Conservation (phyloP, 2,888 invertebrate genomes). For the Cheilosia vernalis region DNA sequence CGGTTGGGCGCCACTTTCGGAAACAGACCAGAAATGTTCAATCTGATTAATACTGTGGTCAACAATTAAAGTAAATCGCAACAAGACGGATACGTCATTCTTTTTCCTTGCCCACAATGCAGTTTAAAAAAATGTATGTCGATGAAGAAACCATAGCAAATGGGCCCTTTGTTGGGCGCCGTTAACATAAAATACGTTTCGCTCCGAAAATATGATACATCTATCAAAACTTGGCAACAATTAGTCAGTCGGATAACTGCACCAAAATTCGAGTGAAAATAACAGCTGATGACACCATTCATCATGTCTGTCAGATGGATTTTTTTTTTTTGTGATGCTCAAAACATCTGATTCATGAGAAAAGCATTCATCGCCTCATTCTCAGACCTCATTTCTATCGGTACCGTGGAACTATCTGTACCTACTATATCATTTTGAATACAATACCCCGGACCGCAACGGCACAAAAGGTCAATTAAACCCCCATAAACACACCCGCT, state of each 20-base stretch:
- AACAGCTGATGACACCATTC: conserved; percentile 37
- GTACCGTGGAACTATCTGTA: conserved; percentile 72
- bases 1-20: background rate
- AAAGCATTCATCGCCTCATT: conserved; percentile 57
- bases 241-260: no score
- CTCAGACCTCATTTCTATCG: conserved; percentile 68
- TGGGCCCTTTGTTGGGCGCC: no score
- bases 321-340: background rate
- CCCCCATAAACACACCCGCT: conserved; percentile 71
- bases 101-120: no score
- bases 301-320: conserved; percentile 13
- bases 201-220: no score
- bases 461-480: conserved; percentile 74
- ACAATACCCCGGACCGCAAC: conserved; percentile 63
- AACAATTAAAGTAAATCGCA: no score
- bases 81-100: no score
- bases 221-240: no score
- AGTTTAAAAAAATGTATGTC: no score
- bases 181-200: no score
- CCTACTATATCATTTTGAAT: conserved; percentile 27
- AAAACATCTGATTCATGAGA: conserved; percentile 69
- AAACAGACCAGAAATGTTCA: no score
- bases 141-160: no score
- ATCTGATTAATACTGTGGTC: no score
- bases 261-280: background rate